A percentile compares a stretch with the other conserved stretches of the same genome.
Evolutionary conservation across 23 tunicate species (phyloP).

Genomic region (Phallusia fumigata): DNA sequence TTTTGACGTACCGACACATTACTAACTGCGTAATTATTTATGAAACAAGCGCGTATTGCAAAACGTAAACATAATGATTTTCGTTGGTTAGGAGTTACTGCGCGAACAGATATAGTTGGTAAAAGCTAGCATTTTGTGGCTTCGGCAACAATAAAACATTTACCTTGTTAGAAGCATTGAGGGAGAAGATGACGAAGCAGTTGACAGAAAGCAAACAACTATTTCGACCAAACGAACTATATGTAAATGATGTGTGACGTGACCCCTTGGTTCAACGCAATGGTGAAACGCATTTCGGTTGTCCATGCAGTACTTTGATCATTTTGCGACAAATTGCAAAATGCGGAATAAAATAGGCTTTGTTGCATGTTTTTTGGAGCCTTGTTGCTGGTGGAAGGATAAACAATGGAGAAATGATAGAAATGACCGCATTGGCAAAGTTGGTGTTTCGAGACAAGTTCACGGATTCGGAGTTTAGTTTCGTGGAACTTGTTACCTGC

Average conservation of each 20-base stretch:
- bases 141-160: too few species aligned
- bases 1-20: too few species aligned
- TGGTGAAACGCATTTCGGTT: not conserved
- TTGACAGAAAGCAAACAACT: not conserved
- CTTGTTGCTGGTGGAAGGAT: not conserved
- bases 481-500: not conserved
- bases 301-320: too few species aligned
- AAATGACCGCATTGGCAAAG: not conserved
- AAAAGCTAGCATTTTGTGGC: too few species aligned
- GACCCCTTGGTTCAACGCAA: not conserved
- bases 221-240: not conserved
- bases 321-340: too few species aligned
- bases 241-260: not conserved
- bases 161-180: too few species aligned
- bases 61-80: too few species aligned
- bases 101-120: too few species aligned
- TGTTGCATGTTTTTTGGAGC: not conserved
- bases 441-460: not conserved
- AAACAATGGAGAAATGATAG: not conserved
- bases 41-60: too few species aligned
- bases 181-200: too few species aligned
- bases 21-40: too few species aligned
- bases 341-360: not conserved
- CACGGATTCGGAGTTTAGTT: not conserved
- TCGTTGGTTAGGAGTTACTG: too few species aligned